Conservation (phyloP, 2,113 vertebrate species). For the Symphodus melops region DNA sequence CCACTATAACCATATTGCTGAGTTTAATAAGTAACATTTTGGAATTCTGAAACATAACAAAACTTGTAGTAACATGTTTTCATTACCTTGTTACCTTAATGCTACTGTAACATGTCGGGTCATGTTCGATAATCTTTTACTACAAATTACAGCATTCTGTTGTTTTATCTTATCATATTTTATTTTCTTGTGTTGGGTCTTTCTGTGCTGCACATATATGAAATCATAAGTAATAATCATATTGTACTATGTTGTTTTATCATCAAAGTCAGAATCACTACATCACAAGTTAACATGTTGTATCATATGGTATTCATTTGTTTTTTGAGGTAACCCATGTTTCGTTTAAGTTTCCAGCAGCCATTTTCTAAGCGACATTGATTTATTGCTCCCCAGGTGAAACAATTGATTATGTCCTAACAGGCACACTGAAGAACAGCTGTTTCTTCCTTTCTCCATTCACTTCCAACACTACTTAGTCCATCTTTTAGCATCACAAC, state of each 20-base stretch:
- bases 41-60: not conserved
- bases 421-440: constrained; percentile 59
- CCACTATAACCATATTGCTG: too few species aligned
- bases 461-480: constrained; percentile 25
- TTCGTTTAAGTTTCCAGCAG: constrained; percentile 37
- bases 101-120: not conserved
- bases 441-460: constrained; percentile 57
- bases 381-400: constrained; percentile 61
- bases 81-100: too few species aligned
- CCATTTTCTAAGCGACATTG: constrained; percentile 27
- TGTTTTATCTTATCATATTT: too few species aligned
- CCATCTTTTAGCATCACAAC: constrained; percentile 4
- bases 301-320: not conserved
- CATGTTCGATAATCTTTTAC: too few species aligned
- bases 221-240: too few species aligned
- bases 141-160: too few species aligned
- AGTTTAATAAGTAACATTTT: not conserved
- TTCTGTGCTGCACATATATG: too few species aligned
- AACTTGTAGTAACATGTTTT: not conserved
- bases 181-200: too few species aligned
- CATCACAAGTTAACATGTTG: too few species aligned
- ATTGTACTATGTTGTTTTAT: too few species aligned
- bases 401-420: constrained; percentile 63
- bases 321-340: not conserved
- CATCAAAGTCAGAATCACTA: too few species aligned